Evolutionary conservation across 2,888 invertebrate genomes (phyloP).

Genomic region (Drosophila monieri): DNA sequence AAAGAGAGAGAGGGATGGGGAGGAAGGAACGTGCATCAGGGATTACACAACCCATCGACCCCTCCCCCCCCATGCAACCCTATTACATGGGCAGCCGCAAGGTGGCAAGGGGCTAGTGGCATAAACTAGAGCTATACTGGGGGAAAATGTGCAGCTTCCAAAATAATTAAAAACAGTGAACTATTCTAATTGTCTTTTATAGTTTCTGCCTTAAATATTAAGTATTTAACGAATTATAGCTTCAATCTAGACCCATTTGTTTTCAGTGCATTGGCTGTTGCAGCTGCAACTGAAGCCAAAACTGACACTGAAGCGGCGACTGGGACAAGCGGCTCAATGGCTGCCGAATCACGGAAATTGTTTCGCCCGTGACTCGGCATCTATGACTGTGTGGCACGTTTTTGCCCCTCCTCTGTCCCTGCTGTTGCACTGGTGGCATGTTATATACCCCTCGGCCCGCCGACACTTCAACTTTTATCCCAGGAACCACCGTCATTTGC

Average conservation of each 20-base stretch:
- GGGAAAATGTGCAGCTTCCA: neutral
- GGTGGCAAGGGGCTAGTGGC: constrained; percentile 5
- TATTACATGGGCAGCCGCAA: constrained; percentile 29
- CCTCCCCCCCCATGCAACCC: neutral
- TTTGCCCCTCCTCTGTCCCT: constrained; percentile 3
- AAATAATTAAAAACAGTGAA: neutral
- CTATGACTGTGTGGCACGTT: constrained; percentile 29
- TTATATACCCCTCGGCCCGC: neutral
- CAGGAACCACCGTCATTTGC: constrained; percentile 38
- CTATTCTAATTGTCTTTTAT: neutral
- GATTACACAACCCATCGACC: no score
- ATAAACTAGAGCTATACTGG: constrained; percentile 14
- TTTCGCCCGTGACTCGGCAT: constrained; percentile 43
- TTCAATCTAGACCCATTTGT: neutral
- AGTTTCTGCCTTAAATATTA: neutral
- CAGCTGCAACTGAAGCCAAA: constrained; percentile 5
- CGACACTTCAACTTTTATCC: constrained; percentile 12
- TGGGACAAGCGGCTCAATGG: constrained; percentile 42
- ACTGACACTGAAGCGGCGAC: constrained; percentile 25
- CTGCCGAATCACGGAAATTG: constrained; percentile 57
- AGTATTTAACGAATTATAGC: no score
- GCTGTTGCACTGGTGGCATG: constrained; percentile 1
- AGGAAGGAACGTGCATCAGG: constrained; percentile 29
- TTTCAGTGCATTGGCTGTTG: neutral
- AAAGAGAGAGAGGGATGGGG: neutral